Percentiles rank a stretch among this genome's conserved stretches.
Evolutionary conservation across 1,140 invertebrate species (phyloP).

Genomic region (Agrilus planipennis): DNA sequence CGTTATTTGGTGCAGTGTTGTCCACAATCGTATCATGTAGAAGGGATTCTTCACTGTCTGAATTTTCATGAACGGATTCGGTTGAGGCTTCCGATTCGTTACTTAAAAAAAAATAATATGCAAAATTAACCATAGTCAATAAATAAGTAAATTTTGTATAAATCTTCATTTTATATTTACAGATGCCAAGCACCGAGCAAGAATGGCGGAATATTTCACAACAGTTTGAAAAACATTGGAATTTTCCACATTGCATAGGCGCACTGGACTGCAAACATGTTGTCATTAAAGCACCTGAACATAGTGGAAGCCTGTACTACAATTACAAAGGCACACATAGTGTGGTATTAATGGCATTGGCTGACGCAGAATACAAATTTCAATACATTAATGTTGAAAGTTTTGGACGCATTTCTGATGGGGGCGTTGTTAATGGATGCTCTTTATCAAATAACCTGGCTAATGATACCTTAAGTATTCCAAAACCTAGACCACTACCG

Average conservation of each 20-base stretch:
- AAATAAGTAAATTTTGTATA: not conserved
- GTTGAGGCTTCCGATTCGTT: not conserved
- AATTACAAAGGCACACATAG: constrained; percentile 35
- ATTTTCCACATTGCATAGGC: constrained; percentile 1
- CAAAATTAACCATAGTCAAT: not conserved
- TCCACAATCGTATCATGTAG: not conserved
- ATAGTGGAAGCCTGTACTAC: constrained; percentile 3
- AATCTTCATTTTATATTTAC: not conserved
- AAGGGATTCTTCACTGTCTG: not conserved
- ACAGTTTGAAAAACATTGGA: not conserved
- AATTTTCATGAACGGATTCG: not conserved
- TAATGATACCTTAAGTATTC: constrained; percentile 4
- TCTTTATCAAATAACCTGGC: constrained; percentile 4
- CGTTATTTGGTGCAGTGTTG: not conserved
- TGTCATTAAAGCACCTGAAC: not conserved
- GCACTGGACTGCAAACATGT: not conserved
- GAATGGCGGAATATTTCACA: not conserved
- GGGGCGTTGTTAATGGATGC: constrained; percentile 6
- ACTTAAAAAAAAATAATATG: not conserved
- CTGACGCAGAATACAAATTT: constrained; percentile 34
- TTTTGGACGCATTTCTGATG: constrained; percentile 32
- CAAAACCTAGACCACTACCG: constrained; percentile 9
- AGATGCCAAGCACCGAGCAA: not conserved
- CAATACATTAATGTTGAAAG: constrained; percentile 33
- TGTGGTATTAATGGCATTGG: constrained; percentile 33